Base-by-base conservation (phyloP, 1,140 invertebrate genomes). In the Oscheius sp. region DNA sequence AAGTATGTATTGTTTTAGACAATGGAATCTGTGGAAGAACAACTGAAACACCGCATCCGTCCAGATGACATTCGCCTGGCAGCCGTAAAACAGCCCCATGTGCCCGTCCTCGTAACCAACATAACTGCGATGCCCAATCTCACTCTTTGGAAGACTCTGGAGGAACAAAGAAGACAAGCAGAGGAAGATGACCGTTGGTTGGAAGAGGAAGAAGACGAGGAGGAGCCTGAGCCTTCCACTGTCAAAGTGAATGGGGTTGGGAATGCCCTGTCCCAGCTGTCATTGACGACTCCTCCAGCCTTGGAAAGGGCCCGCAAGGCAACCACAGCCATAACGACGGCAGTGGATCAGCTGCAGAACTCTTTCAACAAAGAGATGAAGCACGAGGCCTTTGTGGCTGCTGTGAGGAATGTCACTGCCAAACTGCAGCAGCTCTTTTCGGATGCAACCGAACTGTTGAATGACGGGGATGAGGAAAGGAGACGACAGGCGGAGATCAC, bases 141-240 rank as follows among this genome's bases (percentile, higher is more conserved):
- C 7, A 77, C 70, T 2, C 71, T 80, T 13, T 73, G 65, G 69
- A 52, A 71, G 58, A 71, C 79, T 3, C 36, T 81, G 72, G 79
- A 79, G 52, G 64, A 79, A 52, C 79, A 81, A 45, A 49, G 79
- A 4, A 28, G 64, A 18, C 79, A 81, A 35, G 75, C 73, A 13
- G 78, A 82, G 46, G 80, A 77, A 68, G 79, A 81, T 52, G 79
- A 82, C 26, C 62, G 68, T 64, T 81, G 79, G 79, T 59, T 81
- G 36, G 73, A 75, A 49, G 76, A 79, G 36, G 77, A 75, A 35
- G 79, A 80, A 38, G 46, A 63, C 2, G 68, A 46, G 0, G 69
- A 71, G 35, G 55, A 69, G 45, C 35, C 26, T 1, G 46, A 55
- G 2, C 20, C 20, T 1, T 34, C 26, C 15, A 49, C 52, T 34